phyloP scores from a whole-genome alignment of 2,113 vertebrate genomes.

The Spermophilus dauricus region DNA sequence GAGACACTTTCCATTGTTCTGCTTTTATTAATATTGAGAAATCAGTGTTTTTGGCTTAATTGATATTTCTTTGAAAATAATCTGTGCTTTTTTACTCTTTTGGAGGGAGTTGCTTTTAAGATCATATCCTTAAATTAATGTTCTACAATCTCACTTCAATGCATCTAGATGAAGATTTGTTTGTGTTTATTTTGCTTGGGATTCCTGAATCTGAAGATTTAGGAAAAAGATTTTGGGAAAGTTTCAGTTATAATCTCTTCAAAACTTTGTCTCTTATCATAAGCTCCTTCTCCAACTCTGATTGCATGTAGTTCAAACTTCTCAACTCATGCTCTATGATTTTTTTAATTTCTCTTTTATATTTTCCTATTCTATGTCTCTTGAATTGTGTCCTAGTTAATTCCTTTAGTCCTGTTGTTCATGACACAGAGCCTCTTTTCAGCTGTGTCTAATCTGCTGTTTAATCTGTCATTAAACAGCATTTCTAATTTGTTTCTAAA shows the following conservation, averaged over 20 bases:
- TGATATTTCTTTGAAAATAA: background rate
- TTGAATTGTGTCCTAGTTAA: background rate
- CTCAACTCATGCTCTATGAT: background rate
- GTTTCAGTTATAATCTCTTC: background rate
- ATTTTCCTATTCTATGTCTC: background rate
- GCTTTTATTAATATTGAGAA: background rate
- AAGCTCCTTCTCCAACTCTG: background rate
- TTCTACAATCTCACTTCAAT: background rate
- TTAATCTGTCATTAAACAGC: background rate
- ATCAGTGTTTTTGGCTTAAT: conserved; percentile 8
- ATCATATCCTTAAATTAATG: background rate
- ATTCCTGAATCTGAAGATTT: background rate
- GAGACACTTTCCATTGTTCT: background rate
- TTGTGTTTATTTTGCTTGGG: background rate
- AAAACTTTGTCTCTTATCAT: conserved; percentile 4
- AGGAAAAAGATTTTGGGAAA: background rate
- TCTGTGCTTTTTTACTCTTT: background rate
- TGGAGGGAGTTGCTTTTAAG: background rate
- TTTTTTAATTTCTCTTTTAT: background rate
- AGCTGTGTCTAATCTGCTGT: conserved; percentile 20
- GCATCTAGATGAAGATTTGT: background rate
- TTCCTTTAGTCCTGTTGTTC: conserved; percentile 13
- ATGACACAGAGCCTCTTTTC: background rate
- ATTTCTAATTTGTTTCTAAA: conserved; percentile 42
- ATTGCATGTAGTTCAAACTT: background rate